Evolutionary conservation across 2,797 vertebrate species (phyloP).

Genomic region (Tapera naevia): DNA sequence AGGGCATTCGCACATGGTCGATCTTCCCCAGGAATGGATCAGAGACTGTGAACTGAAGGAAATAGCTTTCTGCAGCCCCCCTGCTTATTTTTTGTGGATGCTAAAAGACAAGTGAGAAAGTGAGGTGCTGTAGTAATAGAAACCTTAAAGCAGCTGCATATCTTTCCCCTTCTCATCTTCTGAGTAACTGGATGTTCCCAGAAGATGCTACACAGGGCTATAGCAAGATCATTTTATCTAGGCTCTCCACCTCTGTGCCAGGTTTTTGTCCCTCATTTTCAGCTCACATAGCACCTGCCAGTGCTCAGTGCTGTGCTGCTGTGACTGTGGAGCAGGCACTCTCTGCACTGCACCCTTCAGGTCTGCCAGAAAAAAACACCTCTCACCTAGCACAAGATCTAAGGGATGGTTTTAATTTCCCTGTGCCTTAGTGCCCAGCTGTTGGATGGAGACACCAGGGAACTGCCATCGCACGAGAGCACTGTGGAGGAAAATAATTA

Average conservation of each 20-base stretch:
- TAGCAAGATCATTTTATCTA: neutral
- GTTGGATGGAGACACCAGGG: neutral
- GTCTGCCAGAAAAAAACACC: neutral
- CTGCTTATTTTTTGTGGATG: neutral
- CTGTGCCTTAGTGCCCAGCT: neutral
- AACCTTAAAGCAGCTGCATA: neutral
- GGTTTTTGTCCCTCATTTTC: neutral
- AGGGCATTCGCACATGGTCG: neutral
- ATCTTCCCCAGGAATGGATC: neutral
- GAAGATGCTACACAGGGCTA: neutral
- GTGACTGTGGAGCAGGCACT: neutral
- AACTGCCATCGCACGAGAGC: neutral
- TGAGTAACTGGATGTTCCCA: neutral
- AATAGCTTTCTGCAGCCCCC: neutral
- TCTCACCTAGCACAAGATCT: neutral
- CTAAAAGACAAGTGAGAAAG: neutral
- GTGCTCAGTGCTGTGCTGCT: neutral
- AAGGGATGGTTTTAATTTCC: neutral
- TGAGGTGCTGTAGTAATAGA: neutral
- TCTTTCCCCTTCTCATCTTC: neutral
- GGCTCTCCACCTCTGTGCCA: neutral
- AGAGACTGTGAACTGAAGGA: neutral
- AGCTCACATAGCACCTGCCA: fast-evolving
- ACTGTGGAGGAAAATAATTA: neutral
- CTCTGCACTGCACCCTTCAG: fast-evolving